Evolutionary conservation across 2,888 invertebrate species (phyloP), one percentile per base, ranked within the genome.

Genomic region (Tenodera sinensis): DNA sequence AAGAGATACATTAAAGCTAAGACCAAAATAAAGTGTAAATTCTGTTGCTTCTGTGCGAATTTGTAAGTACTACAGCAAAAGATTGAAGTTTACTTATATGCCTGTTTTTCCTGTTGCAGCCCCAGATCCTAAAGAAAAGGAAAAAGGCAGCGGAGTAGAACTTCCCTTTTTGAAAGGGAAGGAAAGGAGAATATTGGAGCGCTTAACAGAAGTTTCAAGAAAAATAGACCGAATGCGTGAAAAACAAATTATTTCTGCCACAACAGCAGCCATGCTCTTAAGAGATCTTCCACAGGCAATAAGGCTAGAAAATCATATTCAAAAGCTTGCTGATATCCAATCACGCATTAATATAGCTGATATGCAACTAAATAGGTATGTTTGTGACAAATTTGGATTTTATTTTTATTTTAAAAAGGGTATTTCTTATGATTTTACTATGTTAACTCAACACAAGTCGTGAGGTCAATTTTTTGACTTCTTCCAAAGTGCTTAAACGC

Each of bases 251-350:
- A 15, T 71, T 20, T 20, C 54, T 71, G 54, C 20, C 6, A 20
- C 54, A 71, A 25, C 14, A 15, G 7, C 54, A 15, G 90, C 90
- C 6, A 88, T 89, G 25, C 91, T 93, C 84, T 91, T 95, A 83
- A 27, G 28, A 81, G 92, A 93, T 84, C 91, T 95, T 83, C 94
- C 94, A 1, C 92, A 94, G 87, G 94, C 94, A 90, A 93, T 95
- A 7, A 93, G 94, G 90, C 92, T 96, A 83, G 95, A 96, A 91
- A 91, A 95, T 83, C 94, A 94, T 87, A 93, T 97, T 91, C 95
- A 95, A 91, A 95, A 96, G 91, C 94, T 97, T 90, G 92, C 95
- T 12, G 95, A 96, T 91, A 93, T 95, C 90, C 92, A 96, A 90
- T 94, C 94, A 89, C 93, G 95, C 27, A 94, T 97, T 84, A 94